These are phyloP conservation scores for Zaprionus ghesquierei DNA, from an alignment of 1,140 invertebrate genomes.

Conservation along the genomic window DNA sequence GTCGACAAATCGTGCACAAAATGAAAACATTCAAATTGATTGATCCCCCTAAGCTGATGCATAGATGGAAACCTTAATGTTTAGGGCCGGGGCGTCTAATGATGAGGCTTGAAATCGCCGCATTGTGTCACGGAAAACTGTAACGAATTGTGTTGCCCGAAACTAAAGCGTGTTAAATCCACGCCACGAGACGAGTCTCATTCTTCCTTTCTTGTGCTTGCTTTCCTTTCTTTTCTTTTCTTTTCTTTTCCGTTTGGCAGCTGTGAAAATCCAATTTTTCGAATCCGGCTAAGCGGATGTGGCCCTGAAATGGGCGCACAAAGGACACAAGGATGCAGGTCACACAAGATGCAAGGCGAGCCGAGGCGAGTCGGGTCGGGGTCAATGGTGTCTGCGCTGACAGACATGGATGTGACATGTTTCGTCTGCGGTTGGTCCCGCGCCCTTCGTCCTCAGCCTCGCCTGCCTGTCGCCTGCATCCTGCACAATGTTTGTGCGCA, in stretches of 20 bases:
- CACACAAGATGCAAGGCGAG: slow-evolving; percentile 18
- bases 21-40: slow-evolving; percentile 26
- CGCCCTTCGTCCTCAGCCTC: neutral
- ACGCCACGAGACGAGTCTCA: neutral
- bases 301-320: slow-evolving; percentile 27
- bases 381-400: slow-evolving; percentile 36
- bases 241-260: slow-evolving; percentile 39
- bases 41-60: neutral
- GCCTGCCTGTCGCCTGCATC: slow-evolving; percentile 9
- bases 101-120: slow-evolving; percentile 68
- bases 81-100: slow-evolving; percentile 27
- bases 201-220: neutral
- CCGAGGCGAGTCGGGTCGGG: slow-evolving; percentile 16
- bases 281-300: slow-evolving; percentile 64
- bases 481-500: slow-evolving; percentile 7
- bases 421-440: slow-evolving; percentile 67
- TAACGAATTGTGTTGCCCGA: slow-evolving; percentile 37
- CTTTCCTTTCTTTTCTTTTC: slow-evolving; percentile 7
- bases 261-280: slow-evolving; percentile 78
- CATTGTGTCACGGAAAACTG: slow-evolving; percentile 8
- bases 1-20: slow-evolving; percentile 25
- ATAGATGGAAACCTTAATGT: no score
- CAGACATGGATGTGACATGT: slow-evolving; percentile 53
- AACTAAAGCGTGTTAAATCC: slow-evolving; percentile 70
- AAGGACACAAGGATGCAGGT: slow-evolving; percentile 43